These are phyloP conservation scores for Tangara arthus DNA, from an alignment of 2,797 vertebrate species.

Conservation along the genomic window DNA sequence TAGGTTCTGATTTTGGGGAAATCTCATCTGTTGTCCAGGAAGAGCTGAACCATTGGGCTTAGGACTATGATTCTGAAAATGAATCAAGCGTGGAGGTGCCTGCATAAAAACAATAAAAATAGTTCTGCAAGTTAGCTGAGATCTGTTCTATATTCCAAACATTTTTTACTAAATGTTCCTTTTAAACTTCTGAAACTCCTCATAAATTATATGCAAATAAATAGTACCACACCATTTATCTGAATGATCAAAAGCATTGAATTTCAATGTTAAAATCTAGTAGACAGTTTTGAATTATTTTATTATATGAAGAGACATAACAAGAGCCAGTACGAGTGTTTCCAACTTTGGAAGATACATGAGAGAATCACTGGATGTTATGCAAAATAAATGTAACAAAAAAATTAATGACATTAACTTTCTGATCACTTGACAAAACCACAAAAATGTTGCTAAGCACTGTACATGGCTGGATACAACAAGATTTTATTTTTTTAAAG, in stretches of 20 bases:
- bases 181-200: neutral
- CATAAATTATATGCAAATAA: neutral
- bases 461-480: neutral
- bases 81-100: slow-evolving; percentile 78
- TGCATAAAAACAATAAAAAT: slow-evolving; percentile 40
- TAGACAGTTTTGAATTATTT: neutral
- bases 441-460: neutral
- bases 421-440: neutral
- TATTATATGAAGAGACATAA: neutral
- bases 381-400: neutral
- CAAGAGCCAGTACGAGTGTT: neutral
- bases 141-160: neutral
- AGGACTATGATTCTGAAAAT: slow-evolving; percentile 76
- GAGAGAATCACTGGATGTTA: neutral
- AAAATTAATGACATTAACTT: neutral
- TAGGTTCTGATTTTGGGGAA: slow-evolving; percentile 70
- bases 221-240: neutral
- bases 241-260: neutral
- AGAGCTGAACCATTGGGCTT: slow-evolving; percentile 74
- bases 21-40: slow-evolving; percentile 73
- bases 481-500: neutral
- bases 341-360: neutral
- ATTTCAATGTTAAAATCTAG: neutral
- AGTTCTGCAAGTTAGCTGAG: neutral
- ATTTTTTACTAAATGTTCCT: neutral